phyloP scores from a whole-genome alignment of 2,888 invertebrate genomes.

The Eumacrocentrus americanus region DNA sequence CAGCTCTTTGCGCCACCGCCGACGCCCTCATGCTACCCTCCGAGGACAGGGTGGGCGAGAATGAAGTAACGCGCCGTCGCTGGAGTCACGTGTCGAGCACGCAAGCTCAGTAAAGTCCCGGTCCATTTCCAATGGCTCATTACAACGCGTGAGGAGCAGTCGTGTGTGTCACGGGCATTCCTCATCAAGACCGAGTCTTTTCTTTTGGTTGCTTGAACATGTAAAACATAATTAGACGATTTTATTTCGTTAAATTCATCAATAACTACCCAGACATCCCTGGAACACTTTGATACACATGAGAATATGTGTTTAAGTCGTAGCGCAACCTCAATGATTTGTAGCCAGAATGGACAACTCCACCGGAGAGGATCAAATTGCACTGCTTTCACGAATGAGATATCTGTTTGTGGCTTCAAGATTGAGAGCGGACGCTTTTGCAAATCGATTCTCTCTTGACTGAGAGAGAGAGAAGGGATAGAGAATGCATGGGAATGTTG shows the following conservation, averaged over 20 bases:
- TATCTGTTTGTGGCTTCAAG: not conserved
- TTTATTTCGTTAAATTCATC: too few relatives aligned
- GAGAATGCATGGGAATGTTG: not conserved
- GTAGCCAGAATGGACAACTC: too few relatives aligned
- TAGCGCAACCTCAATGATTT: too few relatives aligned
- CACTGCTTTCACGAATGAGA: too few relatives aligned
- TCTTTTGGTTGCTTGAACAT: too few relatives aligned
- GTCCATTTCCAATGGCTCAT: constrained; percentile 37
- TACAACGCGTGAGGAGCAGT: not conserved
- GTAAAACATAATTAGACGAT: too few relatives aligned
- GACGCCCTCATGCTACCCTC: constrained; percentile 34
- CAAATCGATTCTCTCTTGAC: not conserved
- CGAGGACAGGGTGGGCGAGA: constrained; percentile 25
- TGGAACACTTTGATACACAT: too few relatives aligned
- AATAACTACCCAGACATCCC: too few relatives aligned
- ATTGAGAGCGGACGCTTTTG: not conserved
- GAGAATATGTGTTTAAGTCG: too few relatives aligned
- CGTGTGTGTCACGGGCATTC: too few relatives aligned
- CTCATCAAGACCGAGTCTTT: too few relatives aligned
- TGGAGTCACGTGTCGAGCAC: constrained; percentile 39
- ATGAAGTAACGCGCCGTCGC: constrained; percentile 35
- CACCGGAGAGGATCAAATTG: not conserved
- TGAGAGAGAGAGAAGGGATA: not conserved
- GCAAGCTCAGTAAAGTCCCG: constrained; percentile 35
- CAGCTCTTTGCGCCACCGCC: constrained; percentile 32